Conservation (phyloP, 2,888 invertebrate genomes). For the Drosophila diplacantha region DNA sequence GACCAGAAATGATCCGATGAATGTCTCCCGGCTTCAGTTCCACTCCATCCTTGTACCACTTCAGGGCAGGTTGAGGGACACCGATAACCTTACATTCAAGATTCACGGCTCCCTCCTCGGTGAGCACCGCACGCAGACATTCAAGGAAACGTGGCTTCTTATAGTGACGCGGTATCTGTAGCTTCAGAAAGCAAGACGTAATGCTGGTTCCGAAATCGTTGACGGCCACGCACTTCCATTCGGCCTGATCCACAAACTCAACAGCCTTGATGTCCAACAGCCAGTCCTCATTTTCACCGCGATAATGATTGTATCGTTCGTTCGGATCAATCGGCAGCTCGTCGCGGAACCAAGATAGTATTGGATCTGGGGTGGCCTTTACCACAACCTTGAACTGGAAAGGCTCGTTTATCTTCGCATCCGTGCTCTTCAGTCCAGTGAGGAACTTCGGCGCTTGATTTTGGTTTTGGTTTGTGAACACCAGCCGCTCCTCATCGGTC, state of each 20-base stretch:
- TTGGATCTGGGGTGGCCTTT: constrained; percentile 88
- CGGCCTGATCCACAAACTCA: constrained; percentile 91
- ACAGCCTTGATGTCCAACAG: constrained; percentile 85
- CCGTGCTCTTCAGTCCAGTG: constrained; percentile 88
- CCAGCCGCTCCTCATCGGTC: constrained; percentile 88
- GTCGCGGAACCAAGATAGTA: constrained; percentile 92
- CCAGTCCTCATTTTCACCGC: constrained; percentile 85
- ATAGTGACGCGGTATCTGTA: constrained; percentile 91
- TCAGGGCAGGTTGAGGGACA: constrained; percentile 91
- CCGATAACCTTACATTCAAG: constrained; percentile 95
- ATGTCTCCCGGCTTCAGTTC: constrained; percentile 94
- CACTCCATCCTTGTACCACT: constrained; percentile 95
- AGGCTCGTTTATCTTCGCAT: constrained; percentile 89
- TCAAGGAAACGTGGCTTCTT: constrained; percentile 93
- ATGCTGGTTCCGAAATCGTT: constrained; percentile 94
- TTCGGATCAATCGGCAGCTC: constrained; percentile 86
- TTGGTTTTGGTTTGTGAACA: constrained; percentile 82
- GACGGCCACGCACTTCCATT: constrained; percentile 94
- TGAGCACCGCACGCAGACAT: constrained; percentile 89
- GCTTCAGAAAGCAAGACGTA: constrained; percentile 90
- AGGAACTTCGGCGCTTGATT: constrained; percentile 91
- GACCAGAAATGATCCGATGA: constrained; percentile 92
- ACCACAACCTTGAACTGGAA: constrained; percentile 90
- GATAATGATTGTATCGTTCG: constrained; percentile 83
- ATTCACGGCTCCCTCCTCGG: constrained; percentile 92